These are phyloP conservation scores for Lithophane socia DNA, from an alignment of 2,888 invertebrate genomes.

Conservation along the genomic window DNA sequence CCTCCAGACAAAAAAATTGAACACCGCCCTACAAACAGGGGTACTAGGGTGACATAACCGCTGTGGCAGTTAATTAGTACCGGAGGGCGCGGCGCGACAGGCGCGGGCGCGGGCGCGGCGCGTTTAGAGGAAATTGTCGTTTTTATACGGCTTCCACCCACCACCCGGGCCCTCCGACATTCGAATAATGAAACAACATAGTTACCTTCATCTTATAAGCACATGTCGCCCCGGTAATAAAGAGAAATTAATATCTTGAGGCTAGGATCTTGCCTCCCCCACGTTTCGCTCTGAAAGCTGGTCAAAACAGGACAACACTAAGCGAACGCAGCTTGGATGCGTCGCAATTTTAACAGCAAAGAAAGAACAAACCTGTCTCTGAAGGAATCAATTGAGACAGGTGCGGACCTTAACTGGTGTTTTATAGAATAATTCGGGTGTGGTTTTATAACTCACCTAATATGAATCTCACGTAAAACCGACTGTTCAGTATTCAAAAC, in stretches of 20 bases:
- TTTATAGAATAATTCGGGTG: background rate
- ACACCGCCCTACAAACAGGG: conserved; percentile 82
- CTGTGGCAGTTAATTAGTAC: conserved; percentile 89
- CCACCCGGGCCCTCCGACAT: conserved; percentile 76
- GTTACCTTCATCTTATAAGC: conserved; percentile 87
- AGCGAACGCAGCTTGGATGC: conserved; percentile 1
- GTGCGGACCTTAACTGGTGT: background rate
- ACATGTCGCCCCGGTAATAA: conserved; percentile 86
- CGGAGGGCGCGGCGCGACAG: conserved; percentile 87
- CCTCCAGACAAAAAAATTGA: conserved; percentile 76
- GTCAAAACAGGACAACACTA: conserved; percentile 27
- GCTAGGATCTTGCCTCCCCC: conserved; percentile 66
- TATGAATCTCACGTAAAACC: background rate
- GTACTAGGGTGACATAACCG: conserved; percentile 90
- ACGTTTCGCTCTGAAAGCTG: conserved; percentile 27
- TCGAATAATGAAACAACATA: conserved; percentile 88
- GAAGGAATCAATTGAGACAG: background rate
- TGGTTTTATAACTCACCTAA: background rate
- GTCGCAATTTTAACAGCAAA: conserved; percentile 4
- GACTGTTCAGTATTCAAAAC: background rate
- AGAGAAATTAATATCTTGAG: conserved; percentile 86
- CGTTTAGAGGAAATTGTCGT: conserved; percentile 90
- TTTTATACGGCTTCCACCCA: conserved; percentile 89
- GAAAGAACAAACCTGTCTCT: background rate
- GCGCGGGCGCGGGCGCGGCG: conserved; percentile 89